Percentiles rank a stretch among this genome's conserved stretches.
Conservation (phyloP, 2,113 vertebrate species). For the Craseonycteris thonglongyai region DNA sequence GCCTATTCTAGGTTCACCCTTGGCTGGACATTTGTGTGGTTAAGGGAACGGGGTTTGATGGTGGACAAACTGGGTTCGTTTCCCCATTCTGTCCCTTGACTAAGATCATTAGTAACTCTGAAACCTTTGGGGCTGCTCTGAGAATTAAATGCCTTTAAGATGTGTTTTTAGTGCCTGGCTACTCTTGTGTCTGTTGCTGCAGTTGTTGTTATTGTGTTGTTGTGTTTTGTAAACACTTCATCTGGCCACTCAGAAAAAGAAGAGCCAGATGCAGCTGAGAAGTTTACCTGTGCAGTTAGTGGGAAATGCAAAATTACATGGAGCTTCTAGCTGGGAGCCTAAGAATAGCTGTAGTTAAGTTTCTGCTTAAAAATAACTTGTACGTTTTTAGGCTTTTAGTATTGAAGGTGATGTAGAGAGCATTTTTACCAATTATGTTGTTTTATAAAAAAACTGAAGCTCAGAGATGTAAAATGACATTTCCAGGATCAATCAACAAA, state of each 20-base stretch:
- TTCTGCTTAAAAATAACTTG: conserved; percentile 34
- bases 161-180: background rate
- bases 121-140: background rate
- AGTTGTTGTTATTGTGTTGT: background rate
- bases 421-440: background rate
- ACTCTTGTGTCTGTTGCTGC: background rate
- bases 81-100: background rate
- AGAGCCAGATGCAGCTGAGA: background rate
- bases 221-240: background rate
- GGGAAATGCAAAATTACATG: conserved; percentile 1
- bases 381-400: background rate
- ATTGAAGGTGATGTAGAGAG: background rate
- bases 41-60: background rate
- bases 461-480: background rate
- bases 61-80: background rate
- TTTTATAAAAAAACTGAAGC: background rate
- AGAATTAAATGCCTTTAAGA: background rate
- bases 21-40: background rate
- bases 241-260: background rate
- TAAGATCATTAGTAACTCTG: background rate
- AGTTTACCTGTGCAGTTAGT: background rate
- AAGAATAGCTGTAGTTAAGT: conserved; percentile 24
- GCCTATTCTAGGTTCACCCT: background rate
- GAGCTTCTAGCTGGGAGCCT: background rate
- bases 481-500: background rate